Percentiles rank a stretch among this genome's conserved stretches.
Evolutionary conservation across 2,797 vertebrate species (phyloP).

Genomic region (Acanthornis magna): DNA sequence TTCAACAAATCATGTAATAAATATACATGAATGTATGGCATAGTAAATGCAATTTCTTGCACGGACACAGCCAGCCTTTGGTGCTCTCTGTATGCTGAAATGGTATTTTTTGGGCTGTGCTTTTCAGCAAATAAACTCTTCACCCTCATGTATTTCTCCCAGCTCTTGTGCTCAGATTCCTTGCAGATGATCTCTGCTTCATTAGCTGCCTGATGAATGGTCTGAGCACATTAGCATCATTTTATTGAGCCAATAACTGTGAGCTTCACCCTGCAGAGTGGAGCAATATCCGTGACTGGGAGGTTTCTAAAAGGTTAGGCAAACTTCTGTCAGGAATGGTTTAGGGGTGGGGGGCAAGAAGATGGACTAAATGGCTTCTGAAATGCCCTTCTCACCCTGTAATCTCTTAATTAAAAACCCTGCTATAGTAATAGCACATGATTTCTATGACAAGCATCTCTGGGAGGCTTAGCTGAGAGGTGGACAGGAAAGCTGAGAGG

Average conservation of each 20-base stretch:
- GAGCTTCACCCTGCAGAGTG: background rate
- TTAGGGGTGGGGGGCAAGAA: background rate
- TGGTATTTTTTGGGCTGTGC: background rate
- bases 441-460: background rate
- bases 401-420: background rate
- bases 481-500: background rate
- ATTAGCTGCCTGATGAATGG: slow-evolving; percentile 13
- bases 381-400: background rate
- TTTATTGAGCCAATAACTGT: background rate
- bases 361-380: background rate
- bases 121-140: background rate
- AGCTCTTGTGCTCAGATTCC: background rate
- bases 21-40: background rate
- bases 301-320: background rate
- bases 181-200: background rate
- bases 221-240: background rate
- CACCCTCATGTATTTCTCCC: background rate
- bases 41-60: background rate
- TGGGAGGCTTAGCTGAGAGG: background rate
- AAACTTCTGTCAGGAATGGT: background rate
- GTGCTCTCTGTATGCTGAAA: background rate
- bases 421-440: background rate
- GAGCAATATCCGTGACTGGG: background rate
- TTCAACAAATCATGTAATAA: background rate
- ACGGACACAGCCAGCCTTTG: background rate